Evolutionary conservation across 2,113 vertebrate species (phyloP).

Genomic region (Lasiurus cinereus): DNA sequence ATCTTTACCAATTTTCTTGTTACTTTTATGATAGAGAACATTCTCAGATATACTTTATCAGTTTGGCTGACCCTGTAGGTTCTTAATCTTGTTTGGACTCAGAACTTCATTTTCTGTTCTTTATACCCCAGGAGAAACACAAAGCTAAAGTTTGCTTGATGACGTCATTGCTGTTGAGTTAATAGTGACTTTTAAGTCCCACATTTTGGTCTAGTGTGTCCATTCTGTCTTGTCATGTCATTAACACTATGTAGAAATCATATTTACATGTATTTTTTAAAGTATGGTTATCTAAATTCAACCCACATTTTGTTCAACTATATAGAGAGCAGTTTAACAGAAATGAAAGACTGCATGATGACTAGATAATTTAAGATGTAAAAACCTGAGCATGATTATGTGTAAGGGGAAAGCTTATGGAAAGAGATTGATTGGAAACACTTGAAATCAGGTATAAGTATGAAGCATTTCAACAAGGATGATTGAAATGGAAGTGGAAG

Average conservation of each 20-base stretch:
- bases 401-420: not conserved
- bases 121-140: not conserved
- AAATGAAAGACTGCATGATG: not conserved
- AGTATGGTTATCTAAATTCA: not conserved
- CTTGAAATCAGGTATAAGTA: constrained; percentile 69
- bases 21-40: not conserved
- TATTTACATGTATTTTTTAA: constrained; percentile 12
- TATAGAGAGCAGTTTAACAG: not conserved
- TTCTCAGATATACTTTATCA: not conserved
- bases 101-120: not conserved
- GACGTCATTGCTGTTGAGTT: not conserved
- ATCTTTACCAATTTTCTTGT: not conserved
- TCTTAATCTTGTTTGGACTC: not conserved
- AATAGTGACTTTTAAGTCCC: not conserved
- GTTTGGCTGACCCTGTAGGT: not conserved
- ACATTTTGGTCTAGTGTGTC: not conserved
- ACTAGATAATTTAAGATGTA: not conserved
- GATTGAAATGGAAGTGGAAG: constrained; percentile 39
- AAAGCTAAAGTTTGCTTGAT: not conserved
- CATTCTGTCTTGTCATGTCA: not conserved
- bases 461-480: constrained; percentile 41
- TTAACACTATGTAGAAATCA: constrained; percentile 24
- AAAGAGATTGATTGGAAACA: constrained; percentile 16
- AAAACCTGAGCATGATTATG: constrained; percentile 43
- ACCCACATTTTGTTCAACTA: not conserved